Evolutionary conservation across 1,140 invertebrate genomes (phyloP).

Genomic region (Ceratoteleas bidentatus): DNA sequence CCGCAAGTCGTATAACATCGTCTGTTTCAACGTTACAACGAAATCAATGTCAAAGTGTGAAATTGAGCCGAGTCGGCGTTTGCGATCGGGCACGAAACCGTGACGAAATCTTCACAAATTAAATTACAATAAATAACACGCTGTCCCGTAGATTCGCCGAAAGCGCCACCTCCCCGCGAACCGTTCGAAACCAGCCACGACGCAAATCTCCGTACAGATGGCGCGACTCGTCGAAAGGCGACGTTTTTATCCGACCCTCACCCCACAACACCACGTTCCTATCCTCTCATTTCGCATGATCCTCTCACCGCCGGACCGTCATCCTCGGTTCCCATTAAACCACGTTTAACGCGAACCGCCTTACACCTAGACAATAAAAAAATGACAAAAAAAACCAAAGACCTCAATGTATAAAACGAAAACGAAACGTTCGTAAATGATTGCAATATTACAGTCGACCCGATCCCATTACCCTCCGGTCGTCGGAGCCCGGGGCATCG

Average conservation of each 20-base stretch:
- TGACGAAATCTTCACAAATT: background rate
- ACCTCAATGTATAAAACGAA: background rate
- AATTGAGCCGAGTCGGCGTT: background rate
- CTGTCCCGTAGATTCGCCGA: too few relatives aligned
- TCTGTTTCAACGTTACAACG: background rate
- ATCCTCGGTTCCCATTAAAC: too few relatives aligned
- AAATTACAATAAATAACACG: constrained; percentile 2
- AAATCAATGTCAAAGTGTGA: background rate
- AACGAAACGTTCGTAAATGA: background rate
- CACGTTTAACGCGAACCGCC: too few relatives aligned
- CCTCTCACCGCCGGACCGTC: too few relatives aligned
- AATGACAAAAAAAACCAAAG: background rate
- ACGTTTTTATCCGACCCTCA: background rate
- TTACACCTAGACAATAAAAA: background rate
- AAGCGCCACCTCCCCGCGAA: too few relatives aligned
- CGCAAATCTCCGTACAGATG: too few relatives aligned
- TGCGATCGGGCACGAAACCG: background rate
- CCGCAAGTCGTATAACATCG: too few relatives aligned
- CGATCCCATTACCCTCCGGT: too few relatives aligned
- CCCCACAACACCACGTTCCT: background rate
- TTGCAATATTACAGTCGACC: background rate
- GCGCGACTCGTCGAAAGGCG: background rate
- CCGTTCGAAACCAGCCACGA: too few relatives aligned
- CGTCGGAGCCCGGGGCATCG: too few relatives aligned
- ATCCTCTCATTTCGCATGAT: too few relatives aligned